phyloP scores from a whole-genome alignment of 2,113 vertebrate species.

The Tinamus guttatus region DNA sequence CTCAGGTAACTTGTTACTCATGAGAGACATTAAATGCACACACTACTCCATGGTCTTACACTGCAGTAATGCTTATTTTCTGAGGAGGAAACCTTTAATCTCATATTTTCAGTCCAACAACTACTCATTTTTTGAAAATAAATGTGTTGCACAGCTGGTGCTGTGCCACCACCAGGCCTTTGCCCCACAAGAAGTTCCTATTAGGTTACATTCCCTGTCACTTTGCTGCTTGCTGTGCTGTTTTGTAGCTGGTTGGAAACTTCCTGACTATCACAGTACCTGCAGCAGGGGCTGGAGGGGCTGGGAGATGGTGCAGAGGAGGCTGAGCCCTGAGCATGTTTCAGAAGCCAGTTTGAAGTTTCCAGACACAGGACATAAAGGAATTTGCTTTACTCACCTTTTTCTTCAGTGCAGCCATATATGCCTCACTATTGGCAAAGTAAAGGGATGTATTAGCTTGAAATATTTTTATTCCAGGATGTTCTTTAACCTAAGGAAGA shows the following conservation, averaged over 20 bases:
- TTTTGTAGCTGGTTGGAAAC: not conserved
- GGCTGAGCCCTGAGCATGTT: not conserved
- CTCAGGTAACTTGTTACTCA: not conserved
- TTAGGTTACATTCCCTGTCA: not conserved
- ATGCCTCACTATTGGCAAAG: conserved; percentile 96
- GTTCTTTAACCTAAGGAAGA: conserved; percentile 82
- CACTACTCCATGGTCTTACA: not conserved
- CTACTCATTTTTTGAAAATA: not conserved
- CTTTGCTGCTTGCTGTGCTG: not conserved
- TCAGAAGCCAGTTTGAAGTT: not conserved
- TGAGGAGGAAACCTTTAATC: not conserved
- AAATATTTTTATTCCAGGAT: conserved; percentile 96
- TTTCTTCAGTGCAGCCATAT: conserved; percentile 86
- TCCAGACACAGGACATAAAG: not conserved
- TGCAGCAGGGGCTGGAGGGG: not conserved
- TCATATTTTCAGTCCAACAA: not conserved
- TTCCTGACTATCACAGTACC: not conserved
- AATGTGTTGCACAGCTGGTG: not conserved
- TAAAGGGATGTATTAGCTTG: conserved; percentile 93
- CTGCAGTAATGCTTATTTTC: not conserved
- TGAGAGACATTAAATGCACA: not conserved
- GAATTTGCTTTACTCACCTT: conserved; percentile 83
- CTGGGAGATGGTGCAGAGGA: not conserved
- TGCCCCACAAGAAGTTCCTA: not conserved
- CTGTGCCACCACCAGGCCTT: not conserved